Evolutionary conservation across 2,888 invertebrate genomes (phyloP), one percentile per base, ranked within the genome.

Genomic region (Microctonus brassicae): DNA sequence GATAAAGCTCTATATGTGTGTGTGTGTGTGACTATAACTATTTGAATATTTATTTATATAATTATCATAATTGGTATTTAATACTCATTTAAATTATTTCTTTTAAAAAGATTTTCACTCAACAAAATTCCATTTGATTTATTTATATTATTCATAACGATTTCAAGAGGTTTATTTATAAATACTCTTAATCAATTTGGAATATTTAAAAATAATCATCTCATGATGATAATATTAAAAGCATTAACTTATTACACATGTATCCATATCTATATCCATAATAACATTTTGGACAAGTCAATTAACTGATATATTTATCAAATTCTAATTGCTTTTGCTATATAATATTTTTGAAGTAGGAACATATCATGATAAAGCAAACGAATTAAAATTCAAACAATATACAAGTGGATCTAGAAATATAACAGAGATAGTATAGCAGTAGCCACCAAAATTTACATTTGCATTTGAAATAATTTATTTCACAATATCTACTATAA

Each of bases 401-500:
- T 10, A 11, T 34, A 70, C 61, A 71, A 71, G 71, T 71, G 71
- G 66, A 55, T 71, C 66, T 66, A 66, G 61, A 75, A 74, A 74
- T 73, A 73, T 63, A 75, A 73, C 75, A 39, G 69, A 53, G 68
- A 70, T 69, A n/a, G n/a, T 71, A 53, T 66, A 57, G 63, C 69
- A 72, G 65, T 73, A 22, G 71, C 47, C 33, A 52, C 29, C 53
- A 53, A 57, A 73, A 73, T 71, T 64, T 69, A 73, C 70, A 67
- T 68, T 70, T 33, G 67, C 64, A 64, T 70, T 73, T 63, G 57
- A 60, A 42, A 53, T 11, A 24, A 61, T 55, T n/a, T n/a, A n/a
- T n/a, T n/a, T n/a, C n/a, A n/a, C n/a, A n/a, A n/a, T n/a, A n/a
- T n/a, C n/a, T n/a, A n/a, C n/a, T n/a, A n/a, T n/a, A n/a, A n/a